Base-by-base conservation (phyloP, 2,797 vertebrate species). In the Neosilurus mollespiculum region DNA sequence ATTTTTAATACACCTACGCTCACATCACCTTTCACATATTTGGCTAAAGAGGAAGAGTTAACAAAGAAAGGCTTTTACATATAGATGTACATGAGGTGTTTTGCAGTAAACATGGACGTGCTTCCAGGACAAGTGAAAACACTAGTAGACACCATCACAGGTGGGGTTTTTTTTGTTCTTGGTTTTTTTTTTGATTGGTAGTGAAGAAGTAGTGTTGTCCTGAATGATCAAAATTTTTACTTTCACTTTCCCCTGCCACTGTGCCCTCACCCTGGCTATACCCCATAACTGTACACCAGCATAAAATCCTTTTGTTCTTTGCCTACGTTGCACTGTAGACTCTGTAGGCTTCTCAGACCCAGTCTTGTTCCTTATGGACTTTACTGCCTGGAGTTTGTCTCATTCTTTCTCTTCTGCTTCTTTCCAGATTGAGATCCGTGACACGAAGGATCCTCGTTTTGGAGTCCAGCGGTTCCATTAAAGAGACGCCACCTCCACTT, bases 391-490 rank as follows among this genome's bases (percentile, higher is more conserved):
- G 37, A 89, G 62, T 12, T 58, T 64, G 18, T 22, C 53, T 22
- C 51, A 62, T 62, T 84, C 70, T 84, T 58, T 86, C 49, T 89
- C 71, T 83, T 81, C 65, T 77, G 71, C 86, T 67, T 86, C 83
- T 77, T 18, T 87, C 56, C 88, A 94, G 93, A 93, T 93, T 91
- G 92, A 93, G 87, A 92, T 92, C 85, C 90, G 89, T 75, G 92
- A 93, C 84, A 84, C 80, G 51, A 92, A 87, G 82, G 92, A 92
- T 83, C 88, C 88, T 51, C 87, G 89, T 85, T 93, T 89, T 56
- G 84, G 81, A 84, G 87, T 93, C 75, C 92, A 91, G 82, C 86
- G 89, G 86, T 92, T 91, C 89, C 91, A 91, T 61, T 94, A 90
- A 93, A 84, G 81, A 81, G 81, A 82, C 64, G 65, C 61, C 82